A percentile compares a stretch with the other conserved stretches of the same genome.
These are phyloP conservation scores for Coluber constrictor DNA, from an alignment of 2,797 vertebrate genomes.

Conservation along the genomic window DNA sequence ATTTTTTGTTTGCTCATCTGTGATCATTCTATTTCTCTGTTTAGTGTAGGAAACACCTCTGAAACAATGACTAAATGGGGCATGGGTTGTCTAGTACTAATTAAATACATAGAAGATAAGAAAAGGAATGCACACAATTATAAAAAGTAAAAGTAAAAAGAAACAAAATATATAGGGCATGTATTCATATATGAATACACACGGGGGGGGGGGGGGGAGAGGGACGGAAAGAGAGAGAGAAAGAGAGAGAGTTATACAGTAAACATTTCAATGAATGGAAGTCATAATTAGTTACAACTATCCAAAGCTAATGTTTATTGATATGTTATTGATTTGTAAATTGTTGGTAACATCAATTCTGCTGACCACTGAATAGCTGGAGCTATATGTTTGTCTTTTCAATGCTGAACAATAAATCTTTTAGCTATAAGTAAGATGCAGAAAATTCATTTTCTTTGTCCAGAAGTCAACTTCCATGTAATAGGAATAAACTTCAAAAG, in stretches of 20 bases:
- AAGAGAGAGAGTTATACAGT: neutral
- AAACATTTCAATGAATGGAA: neutral
- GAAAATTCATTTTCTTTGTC: neutral
- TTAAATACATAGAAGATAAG: neutral
- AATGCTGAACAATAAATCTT: neutral
- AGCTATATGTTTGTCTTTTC: neutral
- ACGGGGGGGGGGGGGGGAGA: accelerated
- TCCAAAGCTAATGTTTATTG: neutral
- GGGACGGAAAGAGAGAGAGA: accelerated
- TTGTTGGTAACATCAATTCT: neutral
- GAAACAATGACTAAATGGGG: neutral
- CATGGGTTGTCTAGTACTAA: neutral
- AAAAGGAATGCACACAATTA: neutral
- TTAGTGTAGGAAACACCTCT: neutral
- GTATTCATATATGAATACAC: neutral
- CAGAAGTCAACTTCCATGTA: neutral
- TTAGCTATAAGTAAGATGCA: neutral
- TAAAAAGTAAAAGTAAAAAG: neutral
- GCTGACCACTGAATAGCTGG: neutral
- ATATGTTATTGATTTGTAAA: neutral
- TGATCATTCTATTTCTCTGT: neutral
- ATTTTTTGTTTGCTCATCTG: neutral
- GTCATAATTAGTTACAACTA: neutral
- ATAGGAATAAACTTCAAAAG: neutral
- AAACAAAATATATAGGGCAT: neutral